Percentiles rank a stretch among this genome's conserved stretches.
These are phyloP conservation scores for Laterallus jamaicensis DNA, from an alignment of 2,113 vertebrate species.

Conservation along the genomic window DNA sequence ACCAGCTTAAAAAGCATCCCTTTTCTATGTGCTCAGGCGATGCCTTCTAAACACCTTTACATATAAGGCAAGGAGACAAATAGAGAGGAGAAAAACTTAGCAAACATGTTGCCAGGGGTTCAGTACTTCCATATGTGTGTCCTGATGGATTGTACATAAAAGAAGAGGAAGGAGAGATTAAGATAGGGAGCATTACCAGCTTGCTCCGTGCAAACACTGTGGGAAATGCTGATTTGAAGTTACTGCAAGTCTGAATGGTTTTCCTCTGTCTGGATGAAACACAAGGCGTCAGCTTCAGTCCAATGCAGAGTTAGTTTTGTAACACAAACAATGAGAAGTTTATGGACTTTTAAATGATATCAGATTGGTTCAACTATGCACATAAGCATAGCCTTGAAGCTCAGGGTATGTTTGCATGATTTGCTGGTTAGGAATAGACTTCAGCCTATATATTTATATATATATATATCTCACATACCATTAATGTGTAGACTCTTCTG, in stretches of 20 bases:
- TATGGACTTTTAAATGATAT: not conserved
- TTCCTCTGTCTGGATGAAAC: not conserved
- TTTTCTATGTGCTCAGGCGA: not conserved
- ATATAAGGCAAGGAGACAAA: not conserved
- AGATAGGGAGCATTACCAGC: not conserved
- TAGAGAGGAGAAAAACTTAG: not conserved
- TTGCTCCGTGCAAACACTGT: not conserved
- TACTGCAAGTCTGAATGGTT: not conserved
- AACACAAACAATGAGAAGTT: not conserved
- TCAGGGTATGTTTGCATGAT: not conserved
- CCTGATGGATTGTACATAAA: not conserved
- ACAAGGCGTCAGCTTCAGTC: not conserved
- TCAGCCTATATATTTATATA: not conserved
- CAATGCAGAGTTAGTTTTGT: not conserved
- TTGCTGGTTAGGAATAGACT: not conserved
- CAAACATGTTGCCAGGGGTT: not conserved
- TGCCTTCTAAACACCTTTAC: not conserved
- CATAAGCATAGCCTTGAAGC: not conserved
- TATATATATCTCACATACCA: not conserved
- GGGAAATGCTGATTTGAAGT: not conserved
- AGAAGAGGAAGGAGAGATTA: not conserved
- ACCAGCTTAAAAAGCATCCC: not conserved
- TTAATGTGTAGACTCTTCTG: not conserved
- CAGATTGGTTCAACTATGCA: not conserved
- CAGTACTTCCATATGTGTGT: not conserved